These are phyloP conservation scores for Subanguina moxae DNA, from an alignment of 1,140 invertebrate species.

Conservation along the genomic window DNA sequence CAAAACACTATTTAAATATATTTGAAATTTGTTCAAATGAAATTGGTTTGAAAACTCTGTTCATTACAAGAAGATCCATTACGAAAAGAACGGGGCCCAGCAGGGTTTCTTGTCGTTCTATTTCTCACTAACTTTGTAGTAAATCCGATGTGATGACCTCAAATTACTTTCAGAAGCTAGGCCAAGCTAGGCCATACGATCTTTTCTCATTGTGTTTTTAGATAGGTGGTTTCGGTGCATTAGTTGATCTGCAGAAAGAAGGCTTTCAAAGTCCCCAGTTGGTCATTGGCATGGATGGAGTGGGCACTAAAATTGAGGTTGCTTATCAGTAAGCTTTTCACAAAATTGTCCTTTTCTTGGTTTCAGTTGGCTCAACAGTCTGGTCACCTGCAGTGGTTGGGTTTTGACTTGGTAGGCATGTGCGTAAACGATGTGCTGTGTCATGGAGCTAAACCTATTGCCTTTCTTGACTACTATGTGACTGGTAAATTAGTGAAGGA, in stretches of 20 bases:
- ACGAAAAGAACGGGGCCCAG: too few species aligned
- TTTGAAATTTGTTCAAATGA: too few species aligned
- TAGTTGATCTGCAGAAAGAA: constrained; percentile 74
- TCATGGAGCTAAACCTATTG: constrained; percentile 86
- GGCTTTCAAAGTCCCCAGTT: constrained; percentile 72
- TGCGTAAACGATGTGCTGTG: constrained; percentile 93
- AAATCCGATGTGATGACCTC: too few species aligned
- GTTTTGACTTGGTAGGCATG: constrained; percentile 93
- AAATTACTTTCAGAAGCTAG: too few species aligned
- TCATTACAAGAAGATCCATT: too few species aligned
- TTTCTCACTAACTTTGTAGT: too few species aligned
- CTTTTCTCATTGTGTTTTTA: too few species aligned
- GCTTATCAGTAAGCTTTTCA: constrained; percentile 30
- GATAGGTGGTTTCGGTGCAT: constrained; percentile 85
- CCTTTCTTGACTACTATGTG: constrained; percentile 93
- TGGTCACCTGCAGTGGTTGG: constrained; percentile 76
- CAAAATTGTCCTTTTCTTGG: constrained; percentile 16
- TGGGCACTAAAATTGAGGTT: constrained; percentile 89
- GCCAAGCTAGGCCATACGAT: too few species aligned
- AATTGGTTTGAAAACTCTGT: too few species aligned
- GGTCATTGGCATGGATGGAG: constrained; percentile 92
- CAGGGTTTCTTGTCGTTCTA: too few species aligned
- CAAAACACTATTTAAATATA: too few species aligned
- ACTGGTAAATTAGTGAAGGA: constrained; percentile 77
- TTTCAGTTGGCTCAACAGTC: constrained; percentile 74